phyloP scores from a whole-genome alignment of 2,113 vertebrate species.

The Strigops habroptila region DNA sequence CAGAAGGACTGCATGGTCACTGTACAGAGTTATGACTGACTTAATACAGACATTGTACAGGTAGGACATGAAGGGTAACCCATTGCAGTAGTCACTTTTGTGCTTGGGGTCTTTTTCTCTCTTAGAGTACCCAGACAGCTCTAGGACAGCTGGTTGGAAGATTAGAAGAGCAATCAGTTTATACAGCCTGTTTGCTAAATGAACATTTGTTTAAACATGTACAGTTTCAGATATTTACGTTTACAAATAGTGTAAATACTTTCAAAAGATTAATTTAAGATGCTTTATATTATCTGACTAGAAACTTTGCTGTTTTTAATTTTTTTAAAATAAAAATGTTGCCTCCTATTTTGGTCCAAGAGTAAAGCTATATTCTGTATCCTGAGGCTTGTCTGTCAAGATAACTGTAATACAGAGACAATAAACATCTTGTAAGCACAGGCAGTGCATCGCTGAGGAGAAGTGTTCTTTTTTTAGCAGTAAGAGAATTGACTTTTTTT shows the following conservation, averaged over 20 bases:
- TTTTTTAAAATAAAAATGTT: conserved; percentile 72
- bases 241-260: conserved; percentile 80
- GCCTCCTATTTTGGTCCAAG: conserved; percentile 68
- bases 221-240: conserved; percentile 76
- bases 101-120: conserved; percentile 44
- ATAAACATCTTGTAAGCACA: conserved; percentile 21
- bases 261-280: conserved; percentile 79
- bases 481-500: conserved; percentile 3
- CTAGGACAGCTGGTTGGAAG: conserved; percentile 19
- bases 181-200: conserved; percentile 62
- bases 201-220: conserved; percentile 75
- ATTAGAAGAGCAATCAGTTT: conserved; percentile 38
- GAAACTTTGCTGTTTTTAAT: conserved; percentile 77
- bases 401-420: conserved; percentile 14
- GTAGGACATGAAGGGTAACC: conserved; percentile 11
- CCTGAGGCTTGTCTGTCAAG: conserved; percentile 35
- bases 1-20: conserved; percentile 52
- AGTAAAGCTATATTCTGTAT: conserved; percentile 56
- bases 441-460: neutral
- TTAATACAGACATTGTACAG: conserved; percentile 48
- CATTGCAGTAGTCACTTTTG: neutral
- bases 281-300: conserved; percentile 79
- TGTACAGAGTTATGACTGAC: conserved; percentile 39
- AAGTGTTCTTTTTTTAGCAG: conserved; percentile 22
- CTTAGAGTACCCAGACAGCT: conserved; percentile 36